A percentile compares a stretch with the other conserved stretches of the same genome.
Evolutionary conservation across 2,888 invertebrate species (phyloP).

Genomic region (Timema podura): DNA sequence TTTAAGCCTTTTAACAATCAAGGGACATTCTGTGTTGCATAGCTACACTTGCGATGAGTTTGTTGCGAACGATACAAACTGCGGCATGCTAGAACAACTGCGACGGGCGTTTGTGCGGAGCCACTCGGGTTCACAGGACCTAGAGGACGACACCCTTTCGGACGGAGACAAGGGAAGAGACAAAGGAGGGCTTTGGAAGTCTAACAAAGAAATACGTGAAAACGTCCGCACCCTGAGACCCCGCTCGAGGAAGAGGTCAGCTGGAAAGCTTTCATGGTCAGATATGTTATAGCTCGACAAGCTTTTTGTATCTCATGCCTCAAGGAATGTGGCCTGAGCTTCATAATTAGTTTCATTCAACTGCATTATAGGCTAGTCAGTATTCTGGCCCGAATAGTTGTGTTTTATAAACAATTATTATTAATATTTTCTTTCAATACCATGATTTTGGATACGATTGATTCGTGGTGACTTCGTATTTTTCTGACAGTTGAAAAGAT

Average conservation of each 20-base stretch:
- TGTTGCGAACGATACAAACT: slow-evolving; percentile 65
- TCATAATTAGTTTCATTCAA: too few species aligned
- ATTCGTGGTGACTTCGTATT: too few species aligned
- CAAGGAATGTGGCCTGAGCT: too few species aligned
- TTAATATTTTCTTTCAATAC: too few species aligned
- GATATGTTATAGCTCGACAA: too few species aligned
- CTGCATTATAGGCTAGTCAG: too few species aligned
- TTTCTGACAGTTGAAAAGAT: too few species aligned
- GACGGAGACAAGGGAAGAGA: slow-evolving; percentile 34
- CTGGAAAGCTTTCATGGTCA: too few species aligned
- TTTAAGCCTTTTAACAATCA: background rate
- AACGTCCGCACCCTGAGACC: slow-evolving; percentile 54
- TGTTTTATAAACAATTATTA: too few species aligned
- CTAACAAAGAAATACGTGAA: slow-evolving; percentile 31
- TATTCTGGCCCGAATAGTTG: too few species aligned
- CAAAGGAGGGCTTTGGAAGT: slow-evolving; percentile 29
- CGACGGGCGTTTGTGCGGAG: slow-evolving; percentile 40
- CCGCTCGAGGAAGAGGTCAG: slow-evolving; percentile 54
- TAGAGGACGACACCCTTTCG: slow-evolving; percentile 15
- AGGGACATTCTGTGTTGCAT: slow-evolving; percentile 3
- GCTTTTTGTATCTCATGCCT: too few species aligned
- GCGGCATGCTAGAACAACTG: slow-evolving; percentile 54
- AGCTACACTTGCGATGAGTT: slow-evolving; percentile 79
- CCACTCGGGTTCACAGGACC: background rate
- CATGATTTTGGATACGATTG: too few species aligned